These are phyloP conservation scores for Ceramica pisi DNA, from an alignment of 2,888 invertebrate species.

Conservation along the genomic window DNA sequence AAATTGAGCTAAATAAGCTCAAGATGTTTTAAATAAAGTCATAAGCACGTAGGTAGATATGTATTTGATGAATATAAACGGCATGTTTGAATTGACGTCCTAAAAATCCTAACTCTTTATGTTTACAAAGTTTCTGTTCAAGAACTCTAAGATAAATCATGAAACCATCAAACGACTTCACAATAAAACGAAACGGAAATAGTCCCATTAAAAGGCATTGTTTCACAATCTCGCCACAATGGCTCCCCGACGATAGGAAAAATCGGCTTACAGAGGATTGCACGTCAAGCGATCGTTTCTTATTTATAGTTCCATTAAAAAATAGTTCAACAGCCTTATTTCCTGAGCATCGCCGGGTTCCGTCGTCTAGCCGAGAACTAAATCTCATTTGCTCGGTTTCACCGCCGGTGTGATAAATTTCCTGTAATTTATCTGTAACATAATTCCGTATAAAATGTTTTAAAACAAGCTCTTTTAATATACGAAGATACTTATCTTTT, in stretches of 20 bases:
- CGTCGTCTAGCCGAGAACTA: conserved; percentile 51
- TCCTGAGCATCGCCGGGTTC: conserved; percentile 42
- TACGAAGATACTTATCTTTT: conserved; percentile 17
- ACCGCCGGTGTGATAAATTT: conserved; percentile 61
- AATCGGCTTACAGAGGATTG: conserved; percentile 55
- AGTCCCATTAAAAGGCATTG: conserved; percentile 58
- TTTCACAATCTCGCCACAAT: conserved; percentile 42
- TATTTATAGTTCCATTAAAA: conserved; percentile 67
- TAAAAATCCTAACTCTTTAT: not conserved
- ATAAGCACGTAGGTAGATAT: not conserved
- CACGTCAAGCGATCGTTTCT: conserved; percentile 53
- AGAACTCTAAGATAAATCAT: conserved; percentile 30
- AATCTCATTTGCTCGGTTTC: conserved; percentile 66
- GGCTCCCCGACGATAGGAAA: conserved; percentile 49
- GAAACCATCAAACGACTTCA: conserved; percentile 3
- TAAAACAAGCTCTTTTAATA: conserved; percentile 39
- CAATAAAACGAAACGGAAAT: conserved; percentile 54
- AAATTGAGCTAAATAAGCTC: not conserved
- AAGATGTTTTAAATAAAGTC: not conserved
- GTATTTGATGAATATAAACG: not conserved
- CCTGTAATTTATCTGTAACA: conserved; percentile 63
- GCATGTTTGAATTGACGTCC: not conserved
- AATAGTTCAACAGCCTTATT: conserved; percentile 62
- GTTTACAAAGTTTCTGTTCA: conserved; percentile 1
- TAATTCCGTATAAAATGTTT: conserved; percentile 51